Base-by-base conservation (phyloP, 2,888 invertebrate genomes). In the Zhuqinia jingwanae region DNA sequence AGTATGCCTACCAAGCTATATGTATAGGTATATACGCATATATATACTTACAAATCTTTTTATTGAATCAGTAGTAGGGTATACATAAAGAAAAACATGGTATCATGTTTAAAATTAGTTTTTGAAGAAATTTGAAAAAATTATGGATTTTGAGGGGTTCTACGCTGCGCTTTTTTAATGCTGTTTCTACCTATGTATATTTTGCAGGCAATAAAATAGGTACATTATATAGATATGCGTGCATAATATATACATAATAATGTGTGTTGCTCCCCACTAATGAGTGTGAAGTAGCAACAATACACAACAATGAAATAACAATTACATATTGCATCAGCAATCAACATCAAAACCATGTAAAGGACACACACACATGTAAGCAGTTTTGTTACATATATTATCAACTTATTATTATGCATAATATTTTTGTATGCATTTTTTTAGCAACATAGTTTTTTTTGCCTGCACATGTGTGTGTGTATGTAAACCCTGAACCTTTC, bases 271-370 rank as follows among this genome's bases (percentile, higher is more conserved):
- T 53, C 53, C 6, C n/a, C 53, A 36, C 36, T 36, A 36, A 36
- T 36, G 36, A 36, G 36, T 36, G 36, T 36, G 36, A 36, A 36
- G 36, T 36, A 8, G 36, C 36, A 36, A n/a, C n/a, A n/a, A 36
- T 36, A 36, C 8, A 63, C 36, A 22, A 45, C 42, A 42, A 10
- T 20, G 42, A 68, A 45, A 15, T 20, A 42, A 13, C 65, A 68
- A 68, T 68, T 45, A 68, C 42, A 42, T 45, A n/a, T 68, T 68
- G 65, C 65, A 68, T 45, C 42, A 68, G 42, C 15, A 6, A n/a
- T 36, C 36, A 36, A 36, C 36, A n/a, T n/a, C n/a, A n/a, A n/a
- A n/a, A n/a, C n/a, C 27, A 60, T 25, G 15, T 27, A 60, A 60
- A 60, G 60, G 60, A 60, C 60, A 60, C n/a, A n/a, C n/a, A n/a